Conservation (phyloP, 2,113 vertebrate genomes). For the Phodopus roborovskii region DNA sequence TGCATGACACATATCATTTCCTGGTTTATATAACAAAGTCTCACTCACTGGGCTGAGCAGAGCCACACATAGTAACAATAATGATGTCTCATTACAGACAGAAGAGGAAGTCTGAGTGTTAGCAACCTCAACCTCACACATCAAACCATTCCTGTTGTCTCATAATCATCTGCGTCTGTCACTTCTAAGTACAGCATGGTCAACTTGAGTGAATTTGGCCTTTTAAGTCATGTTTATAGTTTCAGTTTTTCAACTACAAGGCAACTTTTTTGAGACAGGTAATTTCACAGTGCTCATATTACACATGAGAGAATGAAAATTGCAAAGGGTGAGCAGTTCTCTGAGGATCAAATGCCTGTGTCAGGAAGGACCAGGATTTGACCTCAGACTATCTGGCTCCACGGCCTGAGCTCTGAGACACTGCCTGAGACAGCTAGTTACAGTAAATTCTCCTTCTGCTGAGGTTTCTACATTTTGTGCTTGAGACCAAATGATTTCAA, state of each 20-base stretch:
- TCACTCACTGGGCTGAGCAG: not conserved
- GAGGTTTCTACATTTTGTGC: not conserved
- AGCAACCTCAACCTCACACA: not conserved
- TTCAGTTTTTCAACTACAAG: not conserved
- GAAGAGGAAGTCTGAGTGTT: not conserved
- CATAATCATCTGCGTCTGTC: not conserved
- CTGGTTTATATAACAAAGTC: not conserved
- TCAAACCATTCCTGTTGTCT: not conserved
- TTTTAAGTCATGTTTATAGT: not conserved
- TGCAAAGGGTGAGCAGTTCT: not conserved
- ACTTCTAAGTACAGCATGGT: not conserved
- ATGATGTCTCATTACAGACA: not conserved
- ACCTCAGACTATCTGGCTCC: not conserved
- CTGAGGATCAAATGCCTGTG: not conserved
- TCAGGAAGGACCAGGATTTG: not conserved
- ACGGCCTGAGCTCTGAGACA: not conserved
- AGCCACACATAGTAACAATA: too few species aligned
- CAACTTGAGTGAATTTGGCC: not conserved
- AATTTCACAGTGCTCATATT: not conserved
- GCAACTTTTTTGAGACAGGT: not conserved
- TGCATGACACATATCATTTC: not conserved
- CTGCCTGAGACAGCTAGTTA: not conserved
- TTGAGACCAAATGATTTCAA: not conserved
- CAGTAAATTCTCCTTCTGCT: not conserved
- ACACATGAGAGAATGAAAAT: not conserved